Evolutionary conservation across 2,888 invertebrate genomes (phyloP).

Genomic region (Eutolmus rufibarbis): DNA sequence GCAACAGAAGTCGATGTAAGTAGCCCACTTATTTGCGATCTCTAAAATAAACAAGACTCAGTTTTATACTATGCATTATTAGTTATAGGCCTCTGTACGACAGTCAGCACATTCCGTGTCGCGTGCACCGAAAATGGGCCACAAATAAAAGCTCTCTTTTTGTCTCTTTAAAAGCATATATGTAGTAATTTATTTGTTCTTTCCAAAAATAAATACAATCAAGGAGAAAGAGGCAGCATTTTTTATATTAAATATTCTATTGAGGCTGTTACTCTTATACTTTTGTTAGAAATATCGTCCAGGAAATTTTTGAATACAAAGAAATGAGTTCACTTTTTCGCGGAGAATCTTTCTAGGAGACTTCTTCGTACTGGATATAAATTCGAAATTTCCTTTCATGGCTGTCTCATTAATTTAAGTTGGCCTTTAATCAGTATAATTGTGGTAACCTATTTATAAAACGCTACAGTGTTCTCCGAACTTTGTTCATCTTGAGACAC

Average conservation of each 20-base stretch:
- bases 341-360: background rate
- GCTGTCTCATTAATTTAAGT: background rate
- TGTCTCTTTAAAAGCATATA: too few species aligned
- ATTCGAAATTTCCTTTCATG: background rate
- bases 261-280: too few species aligned
- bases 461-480: background rate
- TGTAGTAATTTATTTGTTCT: too few species aligned
- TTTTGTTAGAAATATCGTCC: background rate
- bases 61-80: too few species aligned
- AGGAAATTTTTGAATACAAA: background rate
- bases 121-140: too few species aligned
- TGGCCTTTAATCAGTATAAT: background rate
- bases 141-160: too few species aligned
- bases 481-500: background rate
- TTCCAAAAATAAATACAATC: too few species aligned
- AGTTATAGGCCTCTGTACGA: too few species aligned
- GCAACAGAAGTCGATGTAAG: conserved; percentile 76
- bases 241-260: too few species aligned
- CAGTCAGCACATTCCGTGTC: too few species aligned
- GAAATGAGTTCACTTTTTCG: background rate
- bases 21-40: conserved; percentile 40
- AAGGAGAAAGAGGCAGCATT: too few species aligned
- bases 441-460: background rate
- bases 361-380: background rate
- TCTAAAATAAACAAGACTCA: too few species aligned